phyloP scores from a whole-genome alignment of 1,140 invertebrate genomes.

The Drosophila kohkoa region DNA sequence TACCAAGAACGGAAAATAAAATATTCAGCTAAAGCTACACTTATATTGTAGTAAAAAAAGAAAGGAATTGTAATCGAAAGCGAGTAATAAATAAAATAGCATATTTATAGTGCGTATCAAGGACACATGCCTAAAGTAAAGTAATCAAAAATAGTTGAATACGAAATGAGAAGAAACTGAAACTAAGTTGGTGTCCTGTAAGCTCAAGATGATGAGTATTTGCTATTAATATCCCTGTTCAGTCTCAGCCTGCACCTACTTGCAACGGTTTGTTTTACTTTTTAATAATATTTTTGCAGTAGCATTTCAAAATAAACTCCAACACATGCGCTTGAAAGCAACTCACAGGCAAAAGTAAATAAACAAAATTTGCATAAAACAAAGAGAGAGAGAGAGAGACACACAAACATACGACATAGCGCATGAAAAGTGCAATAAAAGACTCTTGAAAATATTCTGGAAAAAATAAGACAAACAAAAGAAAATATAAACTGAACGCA shows the following conservation, averaged over 20 bases:
- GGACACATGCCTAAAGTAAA: conserved; percentile 29
- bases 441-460: conserved; percentile 36
- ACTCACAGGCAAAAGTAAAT: conserved; percentile 18
- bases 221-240: background rate
- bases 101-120: conserved; percentile 7
- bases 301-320: conserved; percentile 15
- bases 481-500: conserved; percentile 4
- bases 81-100: conserved; percentile 61
- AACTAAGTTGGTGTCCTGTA: conserved; percentile 7
- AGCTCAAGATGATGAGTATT: conserved; percentile 1
- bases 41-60: background rate
- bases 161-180: background rate
- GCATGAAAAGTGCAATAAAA: background rate
- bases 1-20: background rate
- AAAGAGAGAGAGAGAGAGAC: background rate
- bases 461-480: conserved; percentile 22
- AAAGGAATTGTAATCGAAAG: conserved; percentile 1
- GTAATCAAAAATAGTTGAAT: conserved; percentile 14
- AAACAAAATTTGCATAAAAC: conserved; percentile 47
- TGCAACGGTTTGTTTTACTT: background rate
- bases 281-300: background rate
- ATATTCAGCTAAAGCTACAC: background rate
- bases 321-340: conserved; percentile 8
- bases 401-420: conserved; percentile 15
- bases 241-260: conserved; percentile 8